These are phyloP conservation scores for Tipula unca DNA, from an alignment of 2,888 invertebrate species.

Conservation along the genomic window DNA sequence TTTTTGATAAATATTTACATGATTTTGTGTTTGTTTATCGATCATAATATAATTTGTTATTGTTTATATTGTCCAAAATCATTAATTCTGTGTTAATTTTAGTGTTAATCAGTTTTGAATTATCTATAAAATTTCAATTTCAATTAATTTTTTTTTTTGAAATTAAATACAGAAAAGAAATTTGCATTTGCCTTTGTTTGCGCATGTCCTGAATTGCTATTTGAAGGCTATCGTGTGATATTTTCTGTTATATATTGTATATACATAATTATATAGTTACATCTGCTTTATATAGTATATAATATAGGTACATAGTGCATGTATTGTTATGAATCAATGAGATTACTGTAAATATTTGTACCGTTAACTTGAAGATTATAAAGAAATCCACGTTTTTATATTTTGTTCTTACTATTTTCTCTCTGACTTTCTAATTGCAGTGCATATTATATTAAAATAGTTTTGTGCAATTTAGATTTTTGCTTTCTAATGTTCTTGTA, in stretches of 20 bases:
- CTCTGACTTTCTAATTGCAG: not conserved
- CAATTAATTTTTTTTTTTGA: not conserved
- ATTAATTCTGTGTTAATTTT: not conserved
- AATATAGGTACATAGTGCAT: too few relatives aligned
- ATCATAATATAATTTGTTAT: not conserved
- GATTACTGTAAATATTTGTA: not conserved
- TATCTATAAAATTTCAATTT: not conserved
- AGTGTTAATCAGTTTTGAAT: too few relatives aligned
- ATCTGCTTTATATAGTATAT: not conserved
- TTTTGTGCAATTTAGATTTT: not conserved
- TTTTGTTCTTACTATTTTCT: not conserved
- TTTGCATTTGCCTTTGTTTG: not conserved
- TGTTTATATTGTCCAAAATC: not conserved
- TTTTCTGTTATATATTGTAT: slow-evolving; percentile 1
- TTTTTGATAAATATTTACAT: not conserved
- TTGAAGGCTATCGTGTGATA: slow-evolving; percentile 14
- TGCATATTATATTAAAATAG: not conserved
- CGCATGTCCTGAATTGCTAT: not conserved
- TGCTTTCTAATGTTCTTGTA: not conserved
- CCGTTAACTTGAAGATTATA: not conserved
- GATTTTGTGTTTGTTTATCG: not conserved
- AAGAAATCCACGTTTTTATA: not conserved
- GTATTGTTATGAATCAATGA: not conserved
- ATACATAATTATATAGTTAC: not conserved
- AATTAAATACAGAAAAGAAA: not conserved